Percentiles rank a stretch among this genome's conserved stretches.
Evolutionary conservation across 2,797 vertebrate species (phyloP).

Genomic region (Momotus momota): DNA sequence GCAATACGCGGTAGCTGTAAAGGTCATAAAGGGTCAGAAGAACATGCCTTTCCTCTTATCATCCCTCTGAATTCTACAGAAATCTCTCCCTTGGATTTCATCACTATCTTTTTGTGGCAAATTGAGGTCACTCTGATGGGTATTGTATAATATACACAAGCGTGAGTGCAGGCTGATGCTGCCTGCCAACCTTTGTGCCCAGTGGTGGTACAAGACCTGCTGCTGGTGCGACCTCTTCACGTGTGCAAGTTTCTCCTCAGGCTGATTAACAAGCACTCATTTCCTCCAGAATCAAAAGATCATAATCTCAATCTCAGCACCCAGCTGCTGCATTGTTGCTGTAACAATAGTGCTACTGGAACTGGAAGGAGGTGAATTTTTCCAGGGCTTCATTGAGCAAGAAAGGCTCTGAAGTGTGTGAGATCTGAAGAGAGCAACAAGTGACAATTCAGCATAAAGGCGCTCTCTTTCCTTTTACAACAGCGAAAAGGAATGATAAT

Average conservation of each 20-base stretch:
- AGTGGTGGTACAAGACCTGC: not conserved
- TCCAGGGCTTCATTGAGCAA: not conserved
- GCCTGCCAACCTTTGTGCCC: not conserved
- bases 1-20: not conserved
- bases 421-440: not conserved
- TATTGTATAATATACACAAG: not conserved
- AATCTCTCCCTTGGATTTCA: not conserved
- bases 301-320: not conserved
- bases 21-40: not conserved
- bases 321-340: not conserved
- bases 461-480: not conserved
- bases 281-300: not conserved
- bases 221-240: not conserved
- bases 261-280: not conserved
- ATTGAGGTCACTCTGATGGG: not conserved
- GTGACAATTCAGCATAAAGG: not conserved
- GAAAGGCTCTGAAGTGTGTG: not conserved
- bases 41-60: not conserved
- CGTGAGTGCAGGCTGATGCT: not conserved
- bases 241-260: not conserved
- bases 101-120: constrained; percentile 11
- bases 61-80: constrained; percentile 8
- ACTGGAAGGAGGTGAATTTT: not conserved
- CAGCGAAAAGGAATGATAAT: not conserved
- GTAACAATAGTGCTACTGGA: not conserved